These are phyloP conservation scores for Calcarius ornatus DNA, from an alignment of 2,113 vertebrate genomes.

Conservation along the genomic window DNA sequence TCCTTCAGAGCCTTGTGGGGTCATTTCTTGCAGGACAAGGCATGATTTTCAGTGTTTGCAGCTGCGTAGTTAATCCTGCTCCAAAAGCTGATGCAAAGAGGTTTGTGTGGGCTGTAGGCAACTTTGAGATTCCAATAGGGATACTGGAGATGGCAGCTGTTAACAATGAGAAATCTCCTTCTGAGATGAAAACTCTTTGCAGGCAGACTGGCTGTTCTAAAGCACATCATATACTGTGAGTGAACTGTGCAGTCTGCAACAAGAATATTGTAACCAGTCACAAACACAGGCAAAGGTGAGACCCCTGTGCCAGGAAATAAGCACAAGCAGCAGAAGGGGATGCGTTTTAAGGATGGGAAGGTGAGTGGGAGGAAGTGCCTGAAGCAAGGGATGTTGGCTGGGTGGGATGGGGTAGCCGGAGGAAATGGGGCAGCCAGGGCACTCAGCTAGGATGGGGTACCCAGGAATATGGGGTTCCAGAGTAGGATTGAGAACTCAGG, in stretches of 20 bases:
- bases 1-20: background rate
- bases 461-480: background rate
- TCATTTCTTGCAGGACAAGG: background rate
- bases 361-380: background rate
- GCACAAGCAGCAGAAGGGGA: background rate
- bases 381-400: background rate
- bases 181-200: background rate
- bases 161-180: background rate
- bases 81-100: background rate
- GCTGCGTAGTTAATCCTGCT: background rate
- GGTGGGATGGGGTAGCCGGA: background rate
- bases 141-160: background rate
- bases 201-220: background rate
- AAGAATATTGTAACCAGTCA: background rate
- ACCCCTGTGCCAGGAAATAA: background rate
- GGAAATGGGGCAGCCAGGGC: background rate
- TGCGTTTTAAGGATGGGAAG: background rate
- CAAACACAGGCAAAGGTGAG: background rate
- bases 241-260: background rate
- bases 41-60: background rate
- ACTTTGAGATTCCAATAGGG: background rate
- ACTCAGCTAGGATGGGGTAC: background rate
- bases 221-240: background rate
- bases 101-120: background rate
- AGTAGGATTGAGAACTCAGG: background rate